Base-by-base conservation (phyloP, 2,888 invertebrate species). In the Apoda limacodes region DNA sequence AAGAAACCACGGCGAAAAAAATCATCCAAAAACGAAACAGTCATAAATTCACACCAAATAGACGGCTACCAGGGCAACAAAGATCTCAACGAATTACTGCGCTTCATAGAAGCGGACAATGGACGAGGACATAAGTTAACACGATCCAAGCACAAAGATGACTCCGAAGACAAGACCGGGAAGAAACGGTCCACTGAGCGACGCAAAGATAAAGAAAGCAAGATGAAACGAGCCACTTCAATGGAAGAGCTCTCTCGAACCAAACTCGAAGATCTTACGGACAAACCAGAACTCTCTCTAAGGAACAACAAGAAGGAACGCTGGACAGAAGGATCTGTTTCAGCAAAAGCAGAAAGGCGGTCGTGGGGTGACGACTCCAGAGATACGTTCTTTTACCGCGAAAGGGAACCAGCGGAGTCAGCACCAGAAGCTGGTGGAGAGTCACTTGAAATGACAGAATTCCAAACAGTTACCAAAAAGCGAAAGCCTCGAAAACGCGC, bases 381-480 rank as follows among this genome's bases (percentile, higher is more conserved):
- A 80, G 48, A 48, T 37, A 19, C 39, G 22, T 37, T 35, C 44
- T 81, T 65, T 35, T 72, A 67, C 51, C 70, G 68, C 50, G 60
- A 70, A 40, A 61, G 57, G 27, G 28, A 39, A 29, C 34, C 45
- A 37, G 40, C 45, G 37, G 32, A 42, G 32, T 37, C 43, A 34
- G 29, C 28, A 28, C 47, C 49, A 32, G 39, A 43, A 29, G 43
- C 48, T 32, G 43, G 44, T 15, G 29, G 46, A 30, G 37, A 84
- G 50, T 76, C 80, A 46, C 34, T 67, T 43, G 88, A 88, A 62
- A 82, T 84, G 29, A 82, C 88, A 7, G 93, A 92, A 55, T 93
- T 92, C 71, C 88, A 89, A 61, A 89, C 91, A 29, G 93, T 93
- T 30, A 90, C 88, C 34, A 93, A 92, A 60, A 89, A 90, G 62